Percentiles rank a stretch among this genome's conserved stretches.
These are phyloP conservation scores for Acrocephalus scirpaceus DNA, from an alignment of 2,797 vertebrate genomes.

Conservation along the genomic window DNA sequence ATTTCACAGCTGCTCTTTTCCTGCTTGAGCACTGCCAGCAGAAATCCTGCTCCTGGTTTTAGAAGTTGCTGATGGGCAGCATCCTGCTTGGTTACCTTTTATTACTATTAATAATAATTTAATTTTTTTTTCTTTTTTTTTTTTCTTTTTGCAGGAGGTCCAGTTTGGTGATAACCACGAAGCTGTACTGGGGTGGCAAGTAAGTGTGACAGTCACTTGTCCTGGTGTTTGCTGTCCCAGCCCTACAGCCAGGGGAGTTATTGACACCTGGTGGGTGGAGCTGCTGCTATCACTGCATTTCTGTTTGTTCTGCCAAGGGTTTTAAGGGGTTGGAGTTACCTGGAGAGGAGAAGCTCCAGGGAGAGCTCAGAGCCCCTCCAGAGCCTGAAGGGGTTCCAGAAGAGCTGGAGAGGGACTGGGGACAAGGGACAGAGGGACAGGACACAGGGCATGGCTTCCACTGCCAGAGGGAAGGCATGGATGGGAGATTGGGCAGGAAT, in stretches of 20 bases:
- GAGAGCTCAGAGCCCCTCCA: not conserved
- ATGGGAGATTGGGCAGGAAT: not conserved
- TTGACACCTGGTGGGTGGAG: fast-evolving
- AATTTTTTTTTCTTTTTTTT: not conserved
- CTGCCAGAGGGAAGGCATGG: not conserved
- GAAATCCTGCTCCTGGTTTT: not conserved
- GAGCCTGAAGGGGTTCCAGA: not conserved
- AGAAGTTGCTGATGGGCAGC: not conserved
- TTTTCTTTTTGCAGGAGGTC: constrained; percentile 82
- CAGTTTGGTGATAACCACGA: constrained; percentile 96
- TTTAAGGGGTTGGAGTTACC: not conserved
- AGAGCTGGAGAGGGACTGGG: not conserved
- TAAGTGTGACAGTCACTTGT: constrained; percentile 67
- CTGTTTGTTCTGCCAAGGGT: not conserved
- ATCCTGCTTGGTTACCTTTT: not conserved
- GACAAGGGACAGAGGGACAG: no score
- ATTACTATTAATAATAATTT: no score
- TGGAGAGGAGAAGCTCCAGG: not conserved
- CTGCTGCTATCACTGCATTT: fast-evolving
- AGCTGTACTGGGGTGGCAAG: constrained; percentile 99
- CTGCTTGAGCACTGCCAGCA: not conserved
- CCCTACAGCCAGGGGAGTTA: fast-evolving
- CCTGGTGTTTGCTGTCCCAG: not conserved
- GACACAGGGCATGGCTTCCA: not conserved
- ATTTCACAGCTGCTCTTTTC: not conserved